Evolutionary conservation across 2,888 invertebrate species (phyloP).

Genomic region (Chesias legatella): DNA sequence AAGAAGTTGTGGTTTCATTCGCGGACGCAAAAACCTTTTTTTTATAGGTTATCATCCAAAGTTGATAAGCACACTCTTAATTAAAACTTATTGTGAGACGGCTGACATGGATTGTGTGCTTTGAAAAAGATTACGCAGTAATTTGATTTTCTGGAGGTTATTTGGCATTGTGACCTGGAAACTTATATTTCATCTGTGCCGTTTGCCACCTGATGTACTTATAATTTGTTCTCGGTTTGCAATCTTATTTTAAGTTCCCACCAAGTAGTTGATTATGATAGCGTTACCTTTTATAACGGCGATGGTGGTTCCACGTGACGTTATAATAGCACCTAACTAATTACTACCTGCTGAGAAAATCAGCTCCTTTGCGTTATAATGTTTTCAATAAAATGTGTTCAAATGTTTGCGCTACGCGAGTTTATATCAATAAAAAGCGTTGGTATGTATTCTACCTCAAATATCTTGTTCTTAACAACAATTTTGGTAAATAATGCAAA

Average conservation of each 20-base stretch:
- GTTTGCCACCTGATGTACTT: slow-evolving; percentile 6
- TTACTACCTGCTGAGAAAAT: too few relatives aligned
- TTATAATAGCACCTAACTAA: too few relatives aligned
- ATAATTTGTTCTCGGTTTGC: slow-evolving; percentile 1
- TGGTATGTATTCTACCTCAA: too few relatives aligned
- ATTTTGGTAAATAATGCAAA: too few relatives aligned
- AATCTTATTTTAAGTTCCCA: slow-evolving; percentile 4
- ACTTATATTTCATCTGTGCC: slow-evolving; percentile 1
- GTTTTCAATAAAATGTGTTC: too few relatives aligned
- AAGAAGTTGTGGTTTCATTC: slow-evolving; percentile 15
- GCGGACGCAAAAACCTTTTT: slow-evolving; percentile 13
- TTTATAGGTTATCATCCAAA: slow-evolving; percentile 30
- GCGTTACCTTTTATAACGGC: slow-evolving; percentile 16
- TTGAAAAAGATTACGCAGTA: slow-evolving; percentile 28
- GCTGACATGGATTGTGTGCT: slow-evolving; percentile 28
- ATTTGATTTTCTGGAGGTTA: slow-evolving; percentile 29
- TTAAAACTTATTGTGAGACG: slow-evolving; percentile 38
- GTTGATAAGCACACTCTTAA: slow-evolving; percentile 34
- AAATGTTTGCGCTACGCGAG: too few relatives aligned
- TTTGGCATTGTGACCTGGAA: slow-evolving; percentile 2
- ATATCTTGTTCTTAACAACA: too few relatives aligned
- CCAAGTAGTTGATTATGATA: slow-evolving; percentile 55
- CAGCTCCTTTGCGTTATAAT: too few relatives aligned
- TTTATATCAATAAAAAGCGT: too few relatives aligned
- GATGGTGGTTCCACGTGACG: too few relatives aligned